Conservation (phyloP, 2,113 vertebrate genomes). For the Lepus americanus region DNA sequence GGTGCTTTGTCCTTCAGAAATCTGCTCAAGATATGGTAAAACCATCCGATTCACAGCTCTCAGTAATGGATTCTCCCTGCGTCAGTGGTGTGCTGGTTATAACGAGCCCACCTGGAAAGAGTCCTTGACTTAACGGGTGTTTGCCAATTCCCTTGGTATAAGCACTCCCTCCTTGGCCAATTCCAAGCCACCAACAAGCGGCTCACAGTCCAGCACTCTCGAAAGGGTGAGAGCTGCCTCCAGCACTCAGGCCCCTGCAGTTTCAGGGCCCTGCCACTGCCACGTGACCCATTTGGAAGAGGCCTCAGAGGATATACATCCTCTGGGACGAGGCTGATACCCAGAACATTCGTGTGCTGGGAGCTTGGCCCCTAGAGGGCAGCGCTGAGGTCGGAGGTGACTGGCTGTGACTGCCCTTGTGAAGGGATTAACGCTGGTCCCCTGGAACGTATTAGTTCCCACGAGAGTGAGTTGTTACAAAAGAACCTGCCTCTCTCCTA, state of each 20-base stretch:
- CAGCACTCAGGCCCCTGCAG: accelerated
- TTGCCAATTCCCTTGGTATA: neutral
- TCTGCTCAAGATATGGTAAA: neutral
- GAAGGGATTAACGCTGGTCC: neutral
- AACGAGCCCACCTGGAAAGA: neutral
- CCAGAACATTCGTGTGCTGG: neutral
- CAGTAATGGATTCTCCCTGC: neutral
- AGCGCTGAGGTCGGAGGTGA: neutral
- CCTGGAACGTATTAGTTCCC: neutral
- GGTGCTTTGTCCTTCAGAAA: neutral
- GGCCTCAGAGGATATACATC: neutral
- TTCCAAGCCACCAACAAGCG: neutral
- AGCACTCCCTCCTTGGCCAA: neutral
- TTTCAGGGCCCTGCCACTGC: neutral
- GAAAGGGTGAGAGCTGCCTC: neutral
- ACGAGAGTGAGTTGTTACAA: neutral
- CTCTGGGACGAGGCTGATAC: neutral
- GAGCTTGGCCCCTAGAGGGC: neutral
- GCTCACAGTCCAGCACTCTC: accelerated
- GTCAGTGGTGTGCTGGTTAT: neutral
- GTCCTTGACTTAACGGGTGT: no score
- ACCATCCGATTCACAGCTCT: neutral
- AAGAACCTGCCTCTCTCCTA: neutral
- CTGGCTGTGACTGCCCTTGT: neutral
- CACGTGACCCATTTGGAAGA: neutral